These are phyloP conservation scores for Epinotia demarniana DNA, from an alignment of 2,888 invertebrate genomes.

Conservation along the genomic window DNA sequence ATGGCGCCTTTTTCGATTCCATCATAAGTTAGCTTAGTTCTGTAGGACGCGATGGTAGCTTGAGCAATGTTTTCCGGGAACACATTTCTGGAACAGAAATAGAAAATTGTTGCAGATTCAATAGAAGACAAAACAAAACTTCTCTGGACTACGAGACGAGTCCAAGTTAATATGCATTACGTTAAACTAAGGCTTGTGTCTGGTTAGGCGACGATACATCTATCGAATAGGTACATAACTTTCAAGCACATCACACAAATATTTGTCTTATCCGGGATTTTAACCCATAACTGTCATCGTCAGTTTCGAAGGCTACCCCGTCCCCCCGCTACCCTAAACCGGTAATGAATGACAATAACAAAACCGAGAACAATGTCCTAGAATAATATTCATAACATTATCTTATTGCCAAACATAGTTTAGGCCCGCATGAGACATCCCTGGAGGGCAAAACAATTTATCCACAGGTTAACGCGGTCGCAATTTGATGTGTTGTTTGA, in stretches of 20 bases:
- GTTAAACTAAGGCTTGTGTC: too few relatives aligned
- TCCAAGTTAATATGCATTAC: too few relatives aligned
- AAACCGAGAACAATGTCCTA: too few relatives aligned
- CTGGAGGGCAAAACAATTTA: constrained; percentile 35
- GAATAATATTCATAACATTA: background rate
- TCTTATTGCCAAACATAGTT: background rate
- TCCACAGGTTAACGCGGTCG: constrained; percentile 17
- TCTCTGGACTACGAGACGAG: too few relatives aligned
- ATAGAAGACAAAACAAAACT: constrained; percentile 14
- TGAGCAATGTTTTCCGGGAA: constrained; percentile 96
- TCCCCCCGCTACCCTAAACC: too few relatives aligned
- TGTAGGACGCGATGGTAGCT: constrained; percentile 90
- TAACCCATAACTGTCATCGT: too few relatives aligned
- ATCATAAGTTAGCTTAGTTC: constrained; percentile 70
- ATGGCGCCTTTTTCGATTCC: constrained; percentile 62
- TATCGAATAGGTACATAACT: too few relatives aligned
- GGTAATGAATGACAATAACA: too few relatives aligned
- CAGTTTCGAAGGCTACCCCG: too few relatives aligned
- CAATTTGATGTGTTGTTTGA: constrained; percentile 36
- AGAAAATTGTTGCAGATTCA: background rate
- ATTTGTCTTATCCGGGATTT: too few relatives aligned
- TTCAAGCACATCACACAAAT: too few relatives aligned
- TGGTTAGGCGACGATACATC: too few relatives aligned
- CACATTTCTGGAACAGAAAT: constrained; percentile 89
- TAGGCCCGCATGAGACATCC: constrained; percentile 13